phyloP scores from a whole-genome alignment of 2,797 vertebrate species.

The Eremophila alpestris region DNA sequence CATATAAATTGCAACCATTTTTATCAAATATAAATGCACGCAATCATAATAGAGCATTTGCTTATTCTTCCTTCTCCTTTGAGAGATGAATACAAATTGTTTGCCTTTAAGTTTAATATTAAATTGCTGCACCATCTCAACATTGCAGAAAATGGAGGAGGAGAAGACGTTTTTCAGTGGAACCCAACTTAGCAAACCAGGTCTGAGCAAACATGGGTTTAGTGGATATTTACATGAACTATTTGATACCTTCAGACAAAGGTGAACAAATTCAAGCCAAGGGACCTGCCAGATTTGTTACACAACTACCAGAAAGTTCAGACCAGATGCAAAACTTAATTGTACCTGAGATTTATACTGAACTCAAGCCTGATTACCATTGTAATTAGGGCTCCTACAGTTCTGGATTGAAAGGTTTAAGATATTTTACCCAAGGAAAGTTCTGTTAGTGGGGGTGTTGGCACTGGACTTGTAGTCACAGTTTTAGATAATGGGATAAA shows the following conservation, averaged over 20 bases:
- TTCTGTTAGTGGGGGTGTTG: not conserved
- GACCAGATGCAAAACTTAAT: not conserved
- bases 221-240: not conserved
- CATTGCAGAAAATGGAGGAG: not conserved
- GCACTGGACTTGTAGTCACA: not conserved
- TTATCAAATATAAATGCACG: conserved; percentile 71
- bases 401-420: not conserved
- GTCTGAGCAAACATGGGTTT: not conserved
- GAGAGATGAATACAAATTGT: conserved; percentile 63
- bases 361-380: not conserved
- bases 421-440: not conserved
- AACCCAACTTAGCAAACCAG: not conserved
- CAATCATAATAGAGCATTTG: conserved; percentile 64
- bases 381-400: not conserved
- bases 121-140: conserved; percentile 11
- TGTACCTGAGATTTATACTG: not conserved
- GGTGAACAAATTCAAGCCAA: not conserved
- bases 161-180: not conserved
- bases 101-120: conserved; percentile 52
- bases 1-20: conserved; percentile 74
- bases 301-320: not conserved
- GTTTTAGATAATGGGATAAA: not conserved
- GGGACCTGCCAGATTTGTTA: not conserved
- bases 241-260: not conserved
- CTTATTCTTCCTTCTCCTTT: conserved; percentile 61